Base-by-base conservation (phyloP, 2,888 invertebrate genomes). In the Morpho deidamia region DNA sequence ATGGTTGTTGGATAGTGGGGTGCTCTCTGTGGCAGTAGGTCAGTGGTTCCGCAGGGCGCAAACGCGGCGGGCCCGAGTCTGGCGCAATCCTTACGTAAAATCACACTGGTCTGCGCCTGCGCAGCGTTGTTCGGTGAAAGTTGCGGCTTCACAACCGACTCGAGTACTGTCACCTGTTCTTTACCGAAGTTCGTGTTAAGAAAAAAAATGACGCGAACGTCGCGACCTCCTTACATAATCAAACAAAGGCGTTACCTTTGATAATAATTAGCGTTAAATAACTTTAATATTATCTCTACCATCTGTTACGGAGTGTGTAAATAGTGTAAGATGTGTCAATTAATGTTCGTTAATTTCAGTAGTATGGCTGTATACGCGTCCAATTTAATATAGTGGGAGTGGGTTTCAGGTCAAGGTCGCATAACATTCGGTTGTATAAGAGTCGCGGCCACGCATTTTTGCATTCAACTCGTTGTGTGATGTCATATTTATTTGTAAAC, bases 41-140 rank as follows among this genome's bases (percentile, higher is more conserved):
- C 88, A 87, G 80, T 83, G 80, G 84, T 82, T 78, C 81, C 81
- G 77, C 81, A 81, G 86, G 85, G 83, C 84, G 81, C 76, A 69
- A 73, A 70, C 75, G 75, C 72, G 65, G 69, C 68, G 69, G 61
- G 65, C 58, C 65, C 64, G 65, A 52, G 67, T 74, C 86, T 88
- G 84, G 82, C 86, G 88, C 86, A 88, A 88, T 81, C 83, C 84
- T 88, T 88, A 83, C 89, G 89, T 87, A 88, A 88, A 76, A 65
- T 68, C 74, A 69, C 71, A 73, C 72, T 65, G 40, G 12, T 57
- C 37, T 70, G 71, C 74, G 69, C 70, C 65, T 67, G 78, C 58
- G 58, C 59, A 57, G 42, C 60, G 52, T 34, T 54, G 58, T 51
- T 58, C 64, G 68, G 76, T 85, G 87, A 87, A 87, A 87, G 87